Evolutionary conservation across 2,797 vertebrate species (phyloP), one percentile per base, ranked within the genome.

Genomic region (Anguilla megastoma): DNA sequence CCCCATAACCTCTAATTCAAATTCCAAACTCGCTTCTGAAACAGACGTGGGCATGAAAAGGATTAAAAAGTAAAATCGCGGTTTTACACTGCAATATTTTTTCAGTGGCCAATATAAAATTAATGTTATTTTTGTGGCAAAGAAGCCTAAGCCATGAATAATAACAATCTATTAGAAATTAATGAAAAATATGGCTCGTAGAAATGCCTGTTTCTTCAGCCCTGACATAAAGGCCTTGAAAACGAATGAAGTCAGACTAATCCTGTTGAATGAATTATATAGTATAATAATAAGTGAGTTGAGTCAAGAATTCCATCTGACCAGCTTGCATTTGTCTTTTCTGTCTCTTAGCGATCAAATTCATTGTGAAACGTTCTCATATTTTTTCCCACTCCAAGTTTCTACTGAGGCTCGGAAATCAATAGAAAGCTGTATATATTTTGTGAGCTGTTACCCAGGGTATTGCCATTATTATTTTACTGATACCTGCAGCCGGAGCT

Each of bases 151-250:
- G 41, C 41, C 48, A 74, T 52, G 69, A 86, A 86, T 30, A 71
- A 86, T 71, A 86, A 86, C 66, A 86, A 86, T 86, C 86, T 86
- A 86, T 86, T 86, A 86, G 86, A 86, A 86, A 86, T 86, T 48
- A 86, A 76, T 86, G 7, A 54, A 86, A 86, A 86, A 86, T 45
- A 86, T 63, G 33, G 86, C 69, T 86, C 24, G 36, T 24, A 87
- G 86, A 30, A 82, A 45, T 36, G 36, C 54, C 10, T 71, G 36
- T 82, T 74, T 74, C 74, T 87, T 60, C 21, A 52, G 18, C 76
- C 80, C 50, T 60, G n/a, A 50, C 69, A 58, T 30, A 85, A 45
- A 58, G 56, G 30, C 71, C 71, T 80, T 45, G 54, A 60, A 79
- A 41, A 86, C 30, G 24, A 87, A 87, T 82, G 86, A 87, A 87